phyloP scores from a whole-genome alignment of 2,888 invertebrate genomes.

The Glomeris marginata region DNA sequence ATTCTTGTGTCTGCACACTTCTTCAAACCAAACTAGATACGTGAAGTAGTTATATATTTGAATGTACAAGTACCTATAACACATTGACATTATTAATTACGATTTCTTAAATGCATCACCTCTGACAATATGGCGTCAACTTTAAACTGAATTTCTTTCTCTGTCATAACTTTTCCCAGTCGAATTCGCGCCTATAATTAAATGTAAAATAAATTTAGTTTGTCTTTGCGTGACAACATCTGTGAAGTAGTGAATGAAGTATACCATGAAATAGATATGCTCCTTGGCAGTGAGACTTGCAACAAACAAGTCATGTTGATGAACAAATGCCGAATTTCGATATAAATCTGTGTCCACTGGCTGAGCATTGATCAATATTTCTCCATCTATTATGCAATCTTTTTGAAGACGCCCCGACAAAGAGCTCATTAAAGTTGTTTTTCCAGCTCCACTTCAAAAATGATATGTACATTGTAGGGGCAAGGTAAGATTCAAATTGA shows the following conservation, averaged over 20 bases:
- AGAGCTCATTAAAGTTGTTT: constrained; percentile 82
- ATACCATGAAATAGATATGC: constrained; percentile 57
- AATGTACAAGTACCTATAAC: no score
- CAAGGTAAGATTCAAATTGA: no score
- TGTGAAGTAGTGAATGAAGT: no score
- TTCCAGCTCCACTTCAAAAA: constrained; percentile 63
- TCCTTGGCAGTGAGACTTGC: constrained; percentile 77
- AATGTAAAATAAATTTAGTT: no score
- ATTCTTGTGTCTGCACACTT: constrained; percentile 85
- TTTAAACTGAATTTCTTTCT: no score
- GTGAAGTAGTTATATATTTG: no score
- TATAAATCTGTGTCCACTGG: constrained; percentile 50
- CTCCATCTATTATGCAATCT: constrained; percentile 27
- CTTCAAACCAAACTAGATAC: constrained; percentile 55
- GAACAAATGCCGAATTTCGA: constrained; percentile 75
- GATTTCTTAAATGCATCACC: no score
- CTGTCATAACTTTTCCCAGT: constrained; percentile 18
- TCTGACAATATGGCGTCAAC: constrained; percentile 26
- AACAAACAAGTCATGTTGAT: constrained; percentile 86
- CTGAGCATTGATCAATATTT: constrained; percentile 49
- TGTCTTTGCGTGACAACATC: no score
- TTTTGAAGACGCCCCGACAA: constrained; percentile 47
- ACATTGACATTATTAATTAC: no score
- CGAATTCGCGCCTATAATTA: constrained; percentile 49
- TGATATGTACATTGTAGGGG: no score